Evolutionary conservation across 2,797 vertebrate genomes (phyloP).

Genomic region (Falco novaeseelandiae): DNA sequence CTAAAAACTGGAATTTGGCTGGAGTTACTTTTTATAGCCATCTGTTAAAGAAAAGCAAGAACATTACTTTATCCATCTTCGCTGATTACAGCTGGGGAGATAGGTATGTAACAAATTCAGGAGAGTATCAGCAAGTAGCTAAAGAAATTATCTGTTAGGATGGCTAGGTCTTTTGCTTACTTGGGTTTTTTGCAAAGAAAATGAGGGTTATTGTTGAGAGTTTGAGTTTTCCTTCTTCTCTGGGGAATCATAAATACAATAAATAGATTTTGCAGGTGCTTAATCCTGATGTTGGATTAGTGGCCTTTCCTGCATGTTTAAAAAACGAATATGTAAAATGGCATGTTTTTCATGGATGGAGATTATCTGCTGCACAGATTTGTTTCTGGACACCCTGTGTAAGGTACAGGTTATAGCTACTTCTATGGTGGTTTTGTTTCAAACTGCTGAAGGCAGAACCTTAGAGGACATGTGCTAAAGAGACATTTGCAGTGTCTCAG

Average conservation of each 20-base stretch:
- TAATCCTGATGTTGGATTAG: not conserved
- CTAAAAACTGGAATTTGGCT: not conserved
- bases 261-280: not conserved
- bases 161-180: not conserved
- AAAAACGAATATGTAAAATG: not conserved
- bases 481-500: not conserved
- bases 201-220: not conserved
- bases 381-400: not conserved
- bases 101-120: not conserved
- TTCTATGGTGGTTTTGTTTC: not conserved
- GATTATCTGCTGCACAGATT: not conserved
- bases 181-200: not conserved
- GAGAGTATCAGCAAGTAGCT: not conserved
- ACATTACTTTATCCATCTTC: not conserved
- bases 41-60: not conserved
- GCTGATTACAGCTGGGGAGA: not conserved
- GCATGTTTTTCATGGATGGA: not conserved
- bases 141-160: not conserved
- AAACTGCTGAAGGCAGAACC: not conserved
- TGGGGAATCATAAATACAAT: not conserved
- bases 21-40: not conserved
- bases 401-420: not conserved
- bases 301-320: not conserved
- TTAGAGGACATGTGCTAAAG: not conserved
- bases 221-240: not conserved